Evolutionary conservation across 2,113 vertebrate genomes (phyloP).

Genomic region (Strix aluco): DNA sequence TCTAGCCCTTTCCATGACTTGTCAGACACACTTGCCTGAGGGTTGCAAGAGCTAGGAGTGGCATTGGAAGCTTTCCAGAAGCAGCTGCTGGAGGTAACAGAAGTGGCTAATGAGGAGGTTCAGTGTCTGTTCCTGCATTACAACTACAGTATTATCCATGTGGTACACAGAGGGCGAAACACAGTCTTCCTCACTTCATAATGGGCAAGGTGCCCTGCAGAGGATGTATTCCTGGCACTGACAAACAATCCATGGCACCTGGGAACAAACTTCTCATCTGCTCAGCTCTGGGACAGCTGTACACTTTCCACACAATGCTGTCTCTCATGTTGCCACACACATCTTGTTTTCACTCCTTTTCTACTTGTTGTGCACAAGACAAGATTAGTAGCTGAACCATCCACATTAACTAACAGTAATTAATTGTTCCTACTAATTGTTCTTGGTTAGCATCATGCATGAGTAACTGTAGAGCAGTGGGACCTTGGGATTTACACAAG

Average conservation of each 20-base stretch:
- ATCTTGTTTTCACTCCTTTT: background rate
- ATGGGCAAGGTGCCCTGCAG: background rate
- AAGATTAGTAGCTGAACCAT: background rate
- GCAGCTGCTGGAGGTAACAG: background rate
- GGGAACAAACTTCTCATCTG: background rate
- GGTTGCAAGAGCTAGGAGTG: background rate
- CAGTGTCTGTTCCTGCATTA: fast-evolving
- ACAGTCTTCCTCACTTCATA: background rate
- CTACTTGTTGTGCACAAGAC: background rate
- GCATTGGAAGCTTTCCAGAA: background rate
- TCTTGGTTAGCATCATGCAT: background rate
- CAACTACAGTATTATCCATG: background rate
- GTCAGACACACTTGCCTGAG: background rate
- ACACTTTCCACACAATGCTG: background rate
- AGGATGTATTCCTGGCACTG: background rate
- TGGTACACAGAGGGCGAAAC: background rate
- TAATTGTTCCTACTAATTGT: background rate
- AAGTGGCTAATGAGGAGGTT: background rate
- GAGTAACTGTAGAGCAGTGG: background rate
- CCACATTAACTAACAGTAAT: background rate
- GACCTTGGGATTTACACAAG: background rate
- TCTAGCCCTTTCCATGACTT: background rate
- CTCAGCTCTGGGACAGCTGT: background rate
- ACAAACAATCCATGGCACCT: background rate
- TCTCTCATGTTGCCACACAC: background rate